Evolutionary conservation across 2,888 invertebrate species (phyloP).

Genomic region (Cryptocheilus praepositus): DNA sequence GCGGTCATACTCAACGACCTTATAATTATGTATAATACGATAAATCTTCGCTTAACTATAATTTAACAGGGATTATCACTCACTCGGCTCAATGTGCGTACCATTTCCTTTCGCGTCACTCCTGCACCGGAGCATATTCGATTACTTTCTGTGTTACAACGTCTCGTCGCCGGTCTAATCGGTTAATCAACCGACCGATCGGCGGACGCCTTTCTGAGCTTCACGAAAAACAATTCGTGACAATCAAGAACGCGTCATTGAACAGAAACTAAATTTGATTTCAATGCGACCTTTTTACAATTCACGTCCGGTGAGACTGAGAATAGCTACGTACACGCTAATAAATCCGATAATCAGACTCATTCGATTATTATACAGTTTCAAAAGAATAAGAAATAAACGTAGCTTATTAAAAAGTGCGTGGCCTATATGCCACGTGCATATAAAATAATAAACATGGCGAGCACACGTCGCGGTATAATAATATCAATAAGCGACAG

Average conservation of each 20-base stretch:
- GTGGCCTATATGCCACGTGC: too few species aligned
- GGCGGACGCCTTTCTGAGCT: conserved; percentile 17
- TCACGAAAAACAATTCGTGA: conserved; percentile 12
- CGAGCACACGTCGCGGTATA: too few species aligned
- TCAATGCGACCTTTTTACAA: too few species aligned
- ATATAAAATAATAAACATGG: too few species aligned
- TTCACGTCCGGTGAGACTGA: neutral
- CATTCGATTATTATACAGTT: too few species aligned
- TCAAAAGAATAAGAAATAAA: too few species aligned
- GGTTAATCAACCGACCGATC: conserved; percentile 9
- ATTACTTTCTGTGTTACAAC: conserved; percentile 23
- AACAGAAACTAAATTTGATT: too few species aligned
- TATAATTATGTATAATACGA: conserved; percentile 49
- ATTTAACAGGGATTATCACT: conserved; percentile 67
- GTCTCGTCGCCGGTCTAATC: too few species aligned
- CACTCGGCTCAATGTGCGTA: conserved; percentile 67
- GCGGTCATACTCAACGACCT: neutral
- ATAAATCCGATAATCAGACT: too few species aligned
- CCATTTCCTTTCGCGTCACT: conserved; percentile 44
- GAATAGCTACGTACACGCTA: neutral
- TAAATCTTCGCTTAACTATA: conserved; percentile 57
- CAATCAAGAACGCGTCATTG: conserved; percentile 27
- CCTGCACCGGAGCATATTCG: conserved; percentile 19
- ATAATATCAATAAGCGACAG: too few species aligned
- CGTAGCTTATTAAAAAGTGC: too few species aligned